These are phyloP conservation scores for Sciurus niger DNA, from an alignment of 2,113 vertebrate species.

Conservation along the genomic window DNA sequence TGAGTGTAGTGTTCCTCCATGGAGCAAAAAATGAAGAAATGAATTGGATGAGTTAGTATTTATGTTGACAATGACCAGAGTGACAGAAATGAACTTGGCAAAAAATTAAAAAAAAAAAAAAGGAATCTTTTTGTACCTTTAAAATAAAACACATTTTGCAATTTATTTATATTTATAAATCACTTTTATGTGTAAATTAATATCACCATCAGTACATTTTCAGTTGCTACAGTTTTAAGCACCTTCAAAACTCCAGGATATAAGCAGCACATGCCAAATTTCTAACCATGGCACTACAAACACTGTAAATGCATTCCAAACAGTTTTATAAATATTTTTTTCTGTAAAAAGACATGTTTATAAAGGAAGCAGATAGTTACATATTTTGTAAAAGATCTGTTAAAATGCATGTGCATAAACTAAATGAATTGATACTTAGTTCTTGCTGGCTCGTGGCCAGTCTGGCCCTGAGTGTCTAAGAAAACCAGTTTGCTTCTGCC, in stretches of 20 bases:
- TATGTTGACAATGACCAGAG: background rate
- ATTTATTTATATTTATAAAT: slow-evolving; percentile 48
- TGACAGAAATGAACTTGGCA: background rate
- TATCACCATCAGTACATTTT: slow-evolving; percentile 10
- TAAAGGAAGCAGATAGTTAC: background rate
- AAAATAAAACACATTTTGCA: background rate
- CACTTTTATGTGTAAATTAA: background rate
- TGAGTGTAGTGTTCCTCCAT: background rate
- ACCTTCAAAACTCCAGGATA: background rate
- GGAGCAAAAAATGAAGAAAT: background rate
- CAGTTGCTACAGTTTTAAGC: slow-evolving; percentile 28
- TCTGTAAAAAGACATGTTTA: background rate
- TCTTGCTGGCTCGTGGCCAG: background rate
- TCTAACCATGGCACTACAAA: slow-evolving; percentile 26
- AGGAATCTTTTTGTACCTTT: background rate
- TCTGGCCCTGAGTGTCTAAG: background rate
- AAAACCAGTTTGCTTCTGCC: background rate
- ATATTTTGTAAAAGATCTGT: slow-evolving; percentile 59
- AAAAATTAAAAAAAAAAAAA: background rate
- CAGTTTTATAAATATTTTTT: slow-evolving; percentile 48
- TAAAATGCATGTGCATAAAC: background rate
- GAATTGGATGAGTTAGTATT: background rate
- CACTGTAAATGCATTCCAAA: background rate
- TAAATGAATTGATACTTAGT: background rate
- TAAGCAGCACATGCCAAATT: background rate